Evolutionary conservation across 2,113 vertebrate species (phyloP).

Genomic region (Albula goreensis): DNA sequence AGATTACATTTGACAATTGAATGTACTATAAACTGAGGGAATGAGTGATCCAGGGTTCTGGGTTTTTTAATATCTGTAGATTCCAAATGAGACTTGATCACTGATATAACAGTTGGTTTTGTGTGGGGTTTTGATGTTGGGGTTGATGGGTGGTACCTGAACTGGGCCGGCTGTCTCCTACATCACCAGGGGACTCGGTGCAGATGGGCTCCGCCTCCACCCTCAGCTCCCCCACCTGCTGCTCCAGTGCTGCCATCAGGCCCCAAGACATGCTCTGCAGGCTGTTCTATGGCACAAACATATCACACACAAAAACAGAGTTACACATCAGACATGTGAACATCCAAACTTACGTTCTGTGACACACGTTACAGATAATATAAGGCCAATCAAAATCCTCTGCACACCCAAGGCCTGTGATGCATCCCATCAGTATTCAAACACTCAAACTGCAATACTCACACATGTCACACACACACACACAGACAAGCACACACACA

Average conservation of each 20-base stretch:
- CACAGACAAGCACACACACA: background rate
- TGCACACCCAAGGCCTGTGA: background rate
- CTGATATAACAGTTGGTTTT: background rate
- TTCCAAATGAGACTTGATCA: background rate
- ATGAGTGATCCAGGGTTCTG: too few species aligned
- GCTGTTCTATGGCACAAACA: slow-evolving; percentile 47
- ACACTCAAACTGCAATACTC: slow-evolving; percentile 19
- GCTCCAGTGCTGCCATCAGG: slow-evolving; percentile 72
- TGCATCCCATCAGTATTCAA: background rate
- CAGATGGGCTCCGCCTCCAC: slow-evolving; percentile 58
- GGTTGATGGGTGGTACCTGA: slow-evolving; percentile 60
- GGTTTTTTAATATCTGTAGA: too few species aligned
- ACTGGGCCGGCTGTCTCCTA: slow-evolving; percentile 49
- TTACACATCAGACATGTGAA: background rate
- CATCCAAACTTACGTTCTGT: too few species aligned
- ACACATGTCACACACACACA: slow-evolving; percentile 10
- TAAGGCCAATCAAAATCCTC: slow-evolving; percentile 1
- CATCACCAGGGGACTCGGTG: slow-evolving; percentile 33
- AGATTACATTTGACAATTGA: too few species aligned
- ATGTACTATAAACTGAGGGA: too few species aligned
- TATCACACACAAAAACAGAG: background rate
- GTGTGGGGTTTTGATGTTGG: background rate
- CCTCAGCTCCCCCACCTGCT: slow-evolving; percentile 77
- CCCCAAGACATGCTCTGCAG: slow-evolving; percentile 49
- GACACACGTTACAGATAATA: background rate